Conservation (phyloP, 2,113 vertebrate species). For the Malurus elegans region DNA sequence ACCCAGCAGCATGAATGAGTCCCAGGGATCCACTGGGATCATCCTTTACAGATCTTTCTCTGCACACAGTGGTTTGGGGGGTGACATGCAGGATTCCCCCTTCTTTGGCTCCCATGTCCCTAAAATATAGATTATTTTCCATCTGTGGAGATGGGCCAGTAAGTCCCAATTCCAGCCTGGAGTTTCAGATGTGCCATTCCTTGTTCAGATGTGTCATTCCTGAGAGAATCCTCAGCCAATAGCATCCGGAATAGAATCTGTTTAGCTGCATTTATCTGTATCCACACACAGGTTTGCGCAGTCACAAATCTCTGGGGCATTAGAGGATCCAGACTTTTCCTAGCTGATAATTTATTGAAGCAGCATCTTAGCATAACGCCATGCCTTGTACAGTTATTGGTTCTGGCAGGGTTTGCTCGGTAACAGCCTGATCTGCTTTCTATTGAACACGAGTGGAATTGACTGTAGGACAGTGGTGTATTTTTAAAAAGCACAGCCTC, state of each 20-base stretch:
- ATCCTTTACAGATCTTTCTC: not conserved
- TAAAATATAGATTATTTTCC: not conserved
- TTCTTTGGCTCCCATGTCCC: accelerated
- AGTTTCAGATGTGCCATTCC: not conserved
- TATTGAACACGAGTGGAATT: constrained; percentile 2
- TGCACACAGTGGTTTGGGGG: not conserved
- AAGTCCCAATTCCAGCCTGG: not conserved
- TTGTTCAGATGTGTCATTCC: too few species aligned
- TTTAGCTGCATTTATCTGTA: not conserved
- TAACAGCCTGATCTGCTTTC: constrained; percentile 14
- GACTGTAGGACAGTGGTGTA: not conserved
- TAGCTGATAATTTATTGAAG: constrained; percentile 44
- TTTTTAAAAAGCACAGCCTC: not conserved
- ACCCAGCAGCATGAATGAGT: not conserved
- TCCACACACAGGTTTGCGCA: not conserved
- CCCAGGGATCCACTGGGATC: not conserved
- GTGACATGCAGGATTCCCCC: not conserved
- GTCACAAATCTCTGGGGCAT: not conserved
- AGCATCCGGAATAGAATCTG: not conserved
- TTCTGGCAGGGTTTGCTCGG: constrained; percentile 21
- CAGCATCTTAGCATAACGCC: not conserved
- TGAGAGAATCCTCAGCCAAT: not conserved
- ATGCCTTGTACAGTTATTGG: constrained; percentile 9
- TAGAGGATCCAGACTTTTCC: constrained; percentile 3
- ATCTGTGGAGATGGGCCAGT: not conserved